These are phyloP conservation scores for Phoeniculus purpureus DNA, from an alignment of 2,797 vertebrate genomes.

Conservation along the genomic window DNA sequence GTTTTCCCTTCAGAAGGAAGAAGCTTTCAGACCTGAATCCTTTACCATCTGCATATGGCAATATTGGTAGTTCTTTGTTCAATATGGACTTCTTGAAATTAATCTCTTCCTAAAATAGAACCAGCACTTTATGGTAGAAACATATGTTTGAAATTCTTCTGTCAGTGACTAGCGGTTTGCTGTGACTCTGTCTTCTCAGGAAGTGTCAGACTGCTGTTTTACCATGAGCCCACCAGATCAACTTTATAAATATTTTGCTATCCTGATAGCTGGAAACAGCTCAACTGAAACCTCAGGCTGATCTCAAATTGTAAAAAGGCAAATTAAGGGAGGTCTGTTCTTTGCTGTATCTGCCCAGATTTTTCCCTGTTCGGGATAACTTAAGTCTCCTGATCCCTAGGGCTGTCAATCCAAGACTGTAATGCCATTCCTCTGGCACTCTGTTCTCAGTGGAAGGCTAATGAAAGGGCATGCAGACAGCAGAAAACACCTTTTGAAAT, in stretches of 20 bases:
- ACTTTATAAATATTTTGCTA: conserved; percentile 51
- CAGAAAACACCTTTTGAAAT: neutral
- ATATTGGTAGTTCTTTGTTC: conserved; percentile 18
- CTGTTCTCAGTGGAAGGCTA: neutral
- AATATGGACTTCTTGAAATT: neutral
- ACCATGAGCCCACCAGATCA: neutral
- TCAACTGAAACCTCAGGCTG: neutral
- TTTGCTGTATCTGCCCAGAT: neutral
- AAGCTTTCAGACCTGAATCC: neutral
- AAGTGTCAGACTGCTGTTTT: conserved; percentile 45
- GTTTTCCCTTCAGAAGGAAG: conserved; percentile 1
- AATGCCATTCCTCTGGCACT: neutral
- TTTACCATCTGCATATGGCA: neutral
- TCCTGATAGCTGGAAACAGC: neutral
- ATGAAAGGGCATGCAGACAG: neutral
- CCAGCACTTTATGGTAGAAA: neutral
- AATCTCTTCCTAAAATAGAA: conserved; percentile 36
- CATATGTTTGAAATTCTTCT: conserved; percentile 32
- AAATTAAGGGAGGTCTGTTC: neutral
- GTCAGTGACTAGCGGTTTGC: neutral
- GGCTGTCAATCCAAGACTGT: neutral
- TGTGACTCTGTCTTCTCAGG: conserved; percentile 41
- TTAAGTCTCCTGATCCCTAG: neutral
- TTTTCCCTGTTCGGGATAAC: neutral
- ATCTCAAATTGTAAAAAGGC: neutral